Evolutionary conservation across 2,113 vertebrate genomes (phyloP).

Genomic region (Orycteropus afer): DNA sequence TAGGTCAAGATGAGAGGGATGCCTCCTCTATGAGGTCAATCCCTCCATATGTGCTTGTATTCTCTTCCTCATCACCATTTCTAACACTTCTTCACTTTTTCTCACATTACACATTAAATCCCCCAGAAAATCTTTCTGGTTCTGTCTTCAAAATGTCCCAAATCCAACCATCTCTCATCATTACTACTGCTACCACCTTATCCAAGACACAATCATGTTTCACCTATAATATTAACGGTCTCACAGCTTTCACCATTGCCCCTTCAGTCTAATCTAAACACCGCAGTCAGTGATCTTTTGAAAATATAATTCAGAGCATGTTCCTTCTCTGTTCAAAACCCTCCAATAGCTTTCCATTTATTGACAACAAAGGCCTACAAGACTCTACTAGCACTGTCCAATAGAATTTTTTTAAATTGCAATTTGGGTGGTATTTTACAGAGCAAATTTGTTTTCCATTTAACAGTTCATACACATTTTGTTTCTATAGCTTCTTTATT

Average conservation of each 20-base stretch:
- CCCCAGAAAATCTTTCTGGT: not conserved
- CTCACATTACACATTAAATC: not conserved
- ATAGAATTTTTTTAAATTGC: accelerated
- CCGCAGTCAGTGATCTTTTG: not conserved
- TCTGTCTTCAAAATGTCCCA: not conserved
- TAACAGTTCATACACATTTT: too few species aligned
- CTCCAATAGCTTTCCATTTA: too few species aligned
- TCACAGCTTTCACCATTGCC: not conserved
- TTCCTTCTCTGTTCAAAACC: not conserved
- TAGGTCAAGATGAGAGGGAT: not conserved
- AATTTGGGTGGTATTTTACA: too few species aligned
- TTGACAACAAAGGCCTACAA: too few species aligned
- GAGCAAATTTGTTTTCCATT: too few species aligned
- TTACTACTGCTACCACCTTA: not conserved
- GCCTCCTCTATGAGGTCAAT: not conserved
- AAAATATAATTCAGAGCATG: not conserved
- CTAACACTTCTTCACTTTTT: not conserved
- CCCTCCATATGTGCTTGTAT: too few species aligned
- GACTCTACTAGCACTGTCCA: not conserved
- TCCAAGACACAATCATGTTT: not conserved
- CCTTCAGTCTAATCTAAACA: not conserved
- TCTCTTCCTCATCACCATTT: not conserved
- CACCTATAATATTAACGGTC: accelerated
- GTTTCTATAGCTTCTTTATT: too few species aligned
- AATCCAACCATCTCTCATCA: not conserved